These are phyloP conservation scores for Pollenia labialis DNA, from an alignment of 2,888 invertebrate genomes.

Conservation along the genomic window DNA sequence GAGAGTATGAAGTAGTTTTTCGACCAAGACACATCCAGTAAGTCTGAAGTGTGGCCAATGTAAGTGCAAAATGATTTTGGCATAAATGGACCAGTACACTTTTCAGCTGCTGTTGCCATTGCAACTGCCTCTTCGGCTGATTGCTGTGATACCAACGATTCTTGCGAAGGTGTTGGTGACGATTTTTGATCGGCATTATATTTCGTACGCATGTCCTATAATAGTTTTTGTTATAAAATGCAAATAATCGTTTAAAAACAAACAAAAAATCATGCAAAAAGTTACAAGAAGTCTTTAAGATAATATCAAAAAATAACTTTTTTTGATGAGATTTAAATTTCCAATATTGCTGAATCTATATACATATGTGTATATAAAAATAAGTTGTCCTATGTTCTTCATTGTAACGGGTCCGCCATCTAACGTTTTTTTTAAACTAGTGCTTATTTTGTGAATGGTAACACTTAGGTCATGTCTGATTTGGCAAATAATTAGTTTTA, in stretches of 20 bases:
- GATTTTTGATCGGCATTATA: constrained; percentile 95
- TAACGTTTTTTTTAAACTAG: too few species aligned
- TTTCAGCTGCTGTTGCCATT: constrained; percentile 86
- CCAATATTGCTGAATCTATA: too few species aligned
- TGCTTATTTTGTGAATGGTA: too few species aligned
- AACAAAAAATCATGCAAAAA: constrained; percentile 7
- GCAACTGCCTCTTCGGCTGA: constrained; percentile 87
- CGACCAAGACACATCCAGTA: constrained; percentile 99
- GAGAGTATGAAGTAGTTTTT: constrained; percentile 99
- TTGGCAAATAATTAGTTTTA: too few species aligned
- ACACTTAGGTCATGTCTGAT: too few species aligned
- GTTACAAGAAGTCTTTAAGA: background rate
- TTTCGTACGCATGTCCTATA: constrained; percentile 96
- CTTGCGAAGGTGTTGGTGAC: constrained; percentile 96
- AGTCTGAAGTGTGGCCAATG: constrained; percentile 97
- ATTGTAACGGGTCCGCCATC: too few species aligned
- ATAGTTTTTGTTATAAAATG: background rate
- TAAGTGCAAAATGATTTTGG: constrained; percentile 96
- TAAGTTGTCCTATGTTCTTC: too few species aligned
- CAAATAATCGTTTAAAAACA: too few species aligned
- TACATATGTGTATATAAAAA: too few species aligned
- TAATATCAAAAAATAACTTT: too few species aligned
- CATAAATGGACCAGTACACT: constrained; percentile 90
- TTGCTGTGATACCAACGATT: constrained; percentile 93
- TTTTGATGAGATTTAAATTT: too few species aligned